Evolutionary conservation across 1,140 invertebrate genomes (phyloP).

Genomic region (Chionoecetes opilio): DNA sequence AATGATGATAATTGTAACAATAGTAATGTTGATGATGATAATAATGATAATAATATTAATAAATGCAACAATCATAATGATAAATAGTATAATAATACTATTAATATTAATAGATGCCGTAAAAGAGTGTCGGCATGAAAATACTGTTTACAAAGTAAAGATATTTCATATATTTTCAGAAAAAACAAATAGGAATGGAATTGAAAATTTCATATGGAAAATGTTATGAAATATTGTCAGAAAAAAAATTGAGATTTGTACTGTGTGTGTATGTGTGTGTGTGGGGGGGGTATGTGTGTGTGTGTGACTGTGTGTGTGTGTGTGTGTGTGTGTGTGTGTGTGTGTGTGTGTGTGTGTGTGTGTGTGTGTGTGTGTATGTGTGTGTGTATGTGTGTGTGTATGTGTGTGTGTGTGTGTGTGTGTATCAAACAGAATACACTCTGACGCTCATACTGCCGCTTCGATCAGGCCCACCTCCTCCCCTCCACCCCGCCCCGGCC

Average conservation of each 20-base stretch:
- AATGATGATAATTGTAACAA: neutral
- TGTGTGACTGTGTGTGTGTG: conserved; percentile 58
- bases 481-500: neutral
- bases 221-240: neutral
- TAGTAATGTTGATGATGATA: conserved; percentile 14
- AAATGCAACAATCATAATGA: neutral
- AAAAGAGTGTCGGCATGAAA: too few species aligned
- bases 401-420: conserved; percentile 54
- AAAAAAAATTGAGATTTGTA: neutral
- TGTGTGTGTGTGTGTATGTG: conserved; percentile 49
- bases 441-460: neutral
- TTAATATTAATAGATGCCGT: too few species aligned
- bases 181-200: too few species aligned
- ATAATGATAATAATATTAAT: conserved; percentile 38
- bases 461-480: neutral
- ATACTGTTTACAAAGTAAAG: too few species aligned
- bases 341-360: conserved; percentile 62
- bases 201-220: too few species aligned
- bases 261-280: neutral
- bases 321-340: conserved; percentile 51
- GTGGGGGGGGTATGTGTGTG: conserved; percentile 41
- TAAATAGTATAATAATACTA: neutral
- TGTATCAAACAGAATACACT: neutral
- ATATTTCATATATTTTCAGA: too few species aligned
- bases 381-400: conserved; percentile 54